These are phyloP conservation scores for Dryocosmus kuriphilus DNA, from an alignment of 2,888 invertebrate genomes.

Conservation along the genomic window DNA sequence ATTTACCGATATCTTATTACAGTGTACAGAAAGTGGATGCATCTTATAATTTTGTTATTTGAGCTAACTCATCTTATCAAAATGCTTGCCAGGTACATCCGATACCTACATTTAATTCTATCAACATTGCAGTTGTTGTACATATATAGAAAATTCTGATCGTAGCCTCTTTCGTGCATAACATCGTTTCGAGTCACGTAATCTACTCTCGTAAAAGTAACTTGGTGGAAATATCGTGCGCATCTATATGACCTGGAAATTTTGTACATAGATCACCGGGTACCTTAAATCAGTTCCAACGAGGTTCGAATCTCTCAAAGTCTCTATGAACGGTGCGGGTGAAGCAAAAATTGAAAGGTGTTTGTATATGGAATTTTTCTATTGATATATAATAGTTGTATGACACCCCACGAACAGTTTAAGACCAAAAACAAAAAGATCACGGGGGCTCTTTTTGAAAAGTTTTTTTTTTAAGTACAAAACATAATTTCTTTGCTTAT, in stretches of 20 bases:
- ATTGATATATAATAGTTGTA: no score
- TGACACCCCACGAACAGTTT: no score
- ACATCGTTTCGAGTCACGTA: slow-evolving; percentile 40
- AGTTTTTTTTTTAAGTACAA: no score
- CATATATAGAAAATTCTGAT: slow-evolving; percentile 18
- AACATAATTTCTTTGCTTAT: no score
- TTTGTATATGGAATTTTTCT: no score
- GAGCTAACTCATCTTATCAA: not conserved
- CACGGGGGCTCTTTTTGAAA: no score
- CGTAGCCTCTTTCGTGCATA: slow-evolving; percentile 33
- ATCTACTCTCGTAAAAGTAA: slow-evolving; percentile 26
- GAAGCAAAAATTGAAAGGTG: no score
- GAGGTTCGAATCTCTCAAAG: slow-evolving; percentile 4
- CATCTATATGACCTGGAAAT: slow-evolving; percentile 40
- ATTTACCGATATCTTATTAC: no score
- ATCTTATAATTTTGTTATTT: not conserved
- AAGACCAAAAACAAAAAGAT: no score
- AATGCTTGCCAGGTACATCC: not conserved
- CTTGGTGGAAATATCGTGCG: slow-evolving; percentile 32
- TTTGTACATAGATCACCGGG: slow-evolving; percentile 42
- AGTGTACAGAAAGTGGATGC: no score
- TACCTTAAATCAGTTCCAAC: slow-evolving; percentile 39
- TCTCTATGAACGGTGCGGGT: no score
- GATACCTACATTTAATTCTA: not conserved
- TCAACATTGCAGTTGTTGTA: slow-evolving; percentile 1